phyloP scores from a whole-genome alignment of 2,888 invertebrate genomes.

The Ganaspis brasiliensis region DNA sequence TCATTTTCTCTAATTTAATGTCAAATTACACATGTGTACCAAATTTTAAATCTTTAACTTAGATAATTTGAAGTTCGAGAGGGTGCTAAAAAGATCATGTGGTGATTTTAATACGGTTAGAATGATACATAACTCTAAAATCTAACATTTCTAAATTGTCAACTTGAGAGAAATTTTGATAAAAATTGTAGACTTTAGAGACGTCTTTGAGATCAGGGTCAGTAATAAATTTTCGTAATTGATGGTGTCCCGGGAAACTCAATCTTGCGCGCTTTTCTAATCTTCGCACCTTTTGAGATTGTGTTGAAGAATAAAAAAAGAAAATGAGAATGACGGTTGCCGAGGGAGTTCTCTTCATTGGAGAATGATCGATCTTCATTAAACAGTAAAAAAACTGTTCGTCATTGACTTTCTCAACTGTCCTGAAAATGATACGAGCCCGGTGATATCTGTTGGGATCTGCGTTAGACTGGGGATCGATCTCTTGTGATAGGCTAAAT shows the following conservation, averaged over 20 bases:
- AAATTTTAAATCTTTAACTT: too few relatives aligned
- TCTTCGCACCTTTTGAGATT: not conserved
- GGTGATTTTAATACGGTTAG: too few relatives aligned
- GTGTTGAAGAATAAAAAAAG: not conserved
- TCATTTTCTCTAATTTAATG: too few relatives aligned
- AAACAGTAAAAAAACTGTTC: conserved; percentile 49
- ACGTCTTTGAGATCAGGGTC: too few relatives aligned
- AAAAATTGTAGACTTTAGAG: too few relatives aligned
- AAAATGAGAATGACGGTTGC: conserved; percentile 34
- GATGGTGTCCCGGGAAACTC: not conserved
- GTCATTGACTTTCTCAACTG: conserved; percentile 44
- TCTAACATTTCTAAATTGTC: too few relatives aligned
- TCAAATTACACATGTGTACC: too few relatives aligned
- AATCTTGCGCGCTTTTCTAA: conserved; percentile 11
- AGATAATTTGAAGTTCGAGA: too few relatives aligned
- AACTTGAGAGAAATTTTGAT: too few relatives aligned
- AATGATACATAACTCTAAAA: too few relatives aligned
- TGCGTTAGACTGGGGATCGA: conserved; percentile 45
- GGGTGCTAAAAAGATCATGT: too few relatives aligned
- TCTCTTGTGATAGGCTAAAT: conserved; percentile 66
- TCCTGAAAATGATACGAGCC: conserved; percentile 52
- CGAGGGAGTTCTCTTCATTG: conserved; percentile 39
- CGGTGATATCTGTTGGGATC: conserved; percentile 40
- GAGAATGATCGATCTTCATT: conserved; percentile 57
- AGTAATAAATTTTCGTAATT: not conserved